Base-by-base conservation (phyloP, 2,888 invertebrate species). In the Aelia acuminata region DNA sequence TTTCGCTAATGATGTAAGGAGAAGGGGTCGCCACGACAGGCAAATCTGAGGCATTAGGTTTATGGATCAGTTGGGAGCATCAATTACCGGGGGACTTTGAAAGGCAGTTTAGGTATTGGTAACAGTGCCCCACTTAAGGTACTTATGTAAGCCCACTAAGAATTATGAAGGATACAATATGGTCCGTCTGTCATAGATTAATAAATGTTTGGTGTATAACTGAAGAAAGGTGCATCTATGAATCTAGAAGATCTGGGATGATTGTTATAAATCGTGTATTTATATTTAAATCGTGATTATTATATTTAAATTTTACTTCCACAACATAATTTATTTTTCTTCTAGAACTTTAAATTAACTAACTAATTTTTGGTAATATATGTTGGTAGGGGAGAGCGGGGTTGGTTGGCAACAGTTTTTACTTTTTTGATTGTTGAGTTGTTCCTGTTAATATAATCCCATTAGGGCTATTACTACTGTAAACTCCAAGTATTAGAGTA, bases 1-100 rank as follows among this genome's bases (percentile, higher is more conserved):
- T 31, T 70, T 70, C 7, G 63, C 63, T 70, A 70, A 70, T 70
- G 63, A 70, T 70, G 63, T 31, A 70, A 70, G 63, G 31, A 18
- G 5, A 18, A 35, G 35, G 35, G 20, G 7, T 70, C 57, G 13
- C 26, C 26, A 57, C 11, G 13, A 26, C 57, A 57, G 26, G 57
- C 53, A 53, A 53, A 53, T 57, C 57, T 26, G 57, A 26, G 57
- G 57, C 18, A 70, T 70, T 70, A 18, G 7, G n/a, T n/a, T n/a
- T n/a, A n/a, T n/a, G n/a, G 31, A 70, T 31, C 63, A 35, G 63
- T 70, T 35, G 18, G 63, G 7, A 70, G 57, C 63, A 70, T 70
- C 63, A 70, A 70, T 70, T 70, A 70, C 31, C 7, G 18, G 35
- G 63, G 31, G 35, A 35, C 63, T 70, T 70, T 18, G 63, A 70